Conservation (phyloP, 2,797 vertebrate species). For the Macropodus opercularis region DNA sequence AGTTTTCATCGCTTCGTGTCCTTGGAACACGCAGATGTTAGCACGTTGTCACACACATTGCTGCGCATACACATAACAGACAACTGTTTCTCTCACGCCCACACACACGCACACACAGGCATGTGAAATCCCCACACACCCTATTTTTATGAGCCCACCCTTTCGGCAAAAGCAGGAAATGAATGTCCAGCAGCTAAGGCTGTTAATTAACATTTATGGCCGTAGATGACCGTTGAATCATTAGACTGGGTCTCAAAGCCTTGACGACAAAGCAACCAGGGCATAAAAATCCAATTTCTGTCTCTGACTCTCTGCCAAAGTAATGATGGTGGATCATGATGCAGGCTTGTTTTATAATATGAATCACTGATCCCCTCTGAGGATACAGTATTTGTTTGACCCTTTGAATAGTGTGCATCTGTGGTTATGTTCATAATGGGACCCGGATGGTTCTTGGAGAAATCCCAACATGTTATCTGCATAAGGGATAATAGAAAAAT, state of each 20-base stretch:
- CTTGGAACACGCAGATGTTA: conserved; percentile 59
- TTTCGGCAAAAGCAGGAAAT: conserved; percentile 66
- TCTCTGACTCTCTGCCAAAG: conserved; percentile 54
- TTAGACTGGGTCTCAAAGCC: conserved; percentile 56
- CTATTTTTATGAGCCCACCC: conserved; percentile 57
- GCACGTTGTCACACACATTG: conserved; percentile 52
- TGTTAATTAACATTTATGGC: conserved; percentile 78
- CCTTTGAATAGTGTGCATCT: background rate
- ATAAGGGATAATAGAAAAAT: background rate
- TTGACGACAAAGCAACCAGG: conserved; percentile 50
- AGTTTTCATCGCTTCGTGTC: conserved; percentile 59
- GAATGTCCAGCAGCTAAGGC: conserved; percentile 66
- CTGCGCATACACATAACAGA: background rate
- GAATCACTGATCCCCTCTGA: conserved; percentile 34
- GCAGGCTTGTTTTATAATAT: conserved; percentile 63
- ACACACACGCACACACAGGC: background rate
- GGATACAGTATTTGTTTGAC: conserved; percentile 36
- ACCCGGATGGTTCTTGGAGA: background rate
- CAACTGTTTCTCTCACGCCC: background rate
- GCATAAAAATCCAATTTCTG: conserved; percentile 68
- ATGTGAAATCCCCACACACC: conserved; percentile 11
- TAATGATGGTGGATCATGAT: conserved; percentile 58
- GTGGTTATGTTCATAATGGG: conserved; percentile 7
- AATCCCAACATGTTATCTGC: background rate
- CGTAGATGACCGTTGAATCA: conserved; percentile 62